A percentile compares a stretch with the other conserved stretches of the same genome.
Evolutionary conservation across 2,888 invertebrate species (phyloP).

Genomic region (Thera britannica): DNA sequence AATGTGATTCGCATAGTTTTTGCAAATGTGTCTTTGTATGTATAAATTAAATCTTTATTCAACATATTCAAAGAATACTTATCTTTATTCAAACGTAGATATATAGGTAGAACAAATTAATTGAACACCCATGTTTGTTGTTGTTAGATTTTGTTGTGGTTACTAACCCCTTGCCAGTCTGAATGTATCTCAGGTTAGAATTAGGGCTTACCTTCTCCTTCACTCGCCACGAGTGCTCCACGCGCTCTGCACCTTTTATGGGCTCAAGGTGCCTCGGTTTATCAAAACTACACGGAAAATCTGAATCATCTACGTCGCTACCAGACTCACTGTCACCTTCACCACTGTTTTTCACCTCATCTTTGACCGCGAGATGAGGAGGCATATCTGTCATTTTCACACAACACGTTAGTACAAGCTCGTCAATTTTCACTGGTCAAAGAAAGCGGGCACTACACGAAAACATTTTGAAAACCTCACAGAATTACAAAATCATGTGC

Average conservation of each 20-base stretch:
- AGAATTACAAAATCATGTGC: slow-evolving; percentile 74
- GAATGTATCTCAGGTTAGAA: neutral
- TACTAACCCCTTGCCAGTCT: slow-evolving; percentile 6
- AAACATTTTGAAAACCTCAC: slow-evolving; percentile 75
- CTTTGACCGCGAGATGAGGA: slow-evolving; percentile 78
- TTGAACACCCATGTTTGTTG: slow-evolving; percentile 71
- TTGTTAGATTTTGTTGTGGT: slow-evolving; percentile 50
- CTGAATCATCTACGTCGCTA: slow-evolving; percentile 86
- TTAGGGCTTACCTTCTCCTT: slow-evolving; percentile 91
- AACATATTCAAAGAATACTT: too few species aligned
- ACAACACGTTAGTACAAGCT: slow-evolving; percentile 61
- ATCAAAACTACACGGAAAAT: slow-evolving; percentile 89
- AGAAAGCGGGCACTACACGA: slow-evolving; percentile 54
- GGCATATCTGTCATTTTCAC: slow-evolving; percentile 83
- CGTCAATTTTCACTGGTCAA: slow-evolving; percentile 57
- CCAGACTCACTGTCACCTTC: slow-evolving; percentile 72
- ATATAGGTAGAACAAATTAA: neutral
- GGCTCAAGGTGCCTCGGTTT: slow-evolving; percentile 85
- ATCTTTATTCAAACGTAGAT: neutral
- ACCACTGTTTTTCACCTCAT: slow-evolving; percentile 75
- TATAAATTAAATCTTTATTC: too few species aligned
- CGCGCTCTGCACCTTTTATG: slow-evolving; percentile 84
- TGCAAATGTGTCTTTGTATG: too few species aligned
- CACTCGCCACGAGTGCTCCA: slow-evolving; percentile 95
- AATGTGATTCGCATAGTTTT: too few species aligned